Base-by-base conservation (phyloP, 2,113 vertebrate species). In the Tringa solitaria region DNA sequence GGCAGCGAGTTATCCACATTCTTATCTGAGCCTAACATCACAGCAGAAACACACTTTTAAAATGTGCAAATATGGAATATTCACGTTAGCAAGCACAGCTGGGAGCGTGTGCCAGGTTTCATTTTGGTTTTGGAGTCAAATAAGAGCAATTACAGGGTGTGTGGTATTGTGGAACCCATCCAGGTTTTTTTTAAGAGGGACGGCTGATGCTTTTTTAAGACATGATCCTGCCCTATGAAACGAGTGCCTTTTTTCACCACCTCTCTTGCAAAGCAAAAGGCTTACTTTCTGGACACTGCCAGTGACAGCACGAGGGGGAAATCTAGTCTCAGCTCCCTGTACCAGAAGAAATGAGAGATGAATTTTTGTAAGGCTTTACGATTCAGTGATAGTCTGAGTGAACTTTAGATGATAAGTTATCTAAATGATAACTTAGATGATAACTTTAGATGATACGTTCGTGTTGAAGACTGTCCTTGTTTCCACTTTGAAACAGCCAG, bases 81-180 rank as follows among this genome's bases (percentile, higher is more conserved):
- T 98, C 94, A 82, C 96, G 79, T 70, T 84, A 88, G 74, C 32
- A 32, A 84, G 98, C 79, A 84, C 86, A 93, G 97, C 95, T 84
- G 51, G 81, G 94, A 84, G 33, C 33, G 6, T 22, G 84, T 97
- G 98, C 98, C 98, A 98, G 98, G 97, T 97, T 98, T 98, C 97
- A 97, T 98, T 98, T 98, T 78, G 96, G 97, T 97, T 97, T 98
- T 97, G 98, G 98, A 98, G 98, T 96, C 98, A 96, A 98, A 96
- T 95, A 90, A 97, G 97, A 98, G 97, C 97, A 97, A 97, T 98
- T 97, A 93, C 98, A 12, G 97, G 98, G 97, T 98, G 98, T 98
- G 98, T 98, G 98, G 98, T 97, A 98, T 98, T 97, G 94, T 98
- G 98, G 98, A 98, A 97, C 92, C 95, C 91, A 46, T 98, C 98